These are phyloP conservation scores for Spilogale gracilis DNA, from an alignment of 2,113 vertebrate species.

Conservation along the genomic window DNA sequence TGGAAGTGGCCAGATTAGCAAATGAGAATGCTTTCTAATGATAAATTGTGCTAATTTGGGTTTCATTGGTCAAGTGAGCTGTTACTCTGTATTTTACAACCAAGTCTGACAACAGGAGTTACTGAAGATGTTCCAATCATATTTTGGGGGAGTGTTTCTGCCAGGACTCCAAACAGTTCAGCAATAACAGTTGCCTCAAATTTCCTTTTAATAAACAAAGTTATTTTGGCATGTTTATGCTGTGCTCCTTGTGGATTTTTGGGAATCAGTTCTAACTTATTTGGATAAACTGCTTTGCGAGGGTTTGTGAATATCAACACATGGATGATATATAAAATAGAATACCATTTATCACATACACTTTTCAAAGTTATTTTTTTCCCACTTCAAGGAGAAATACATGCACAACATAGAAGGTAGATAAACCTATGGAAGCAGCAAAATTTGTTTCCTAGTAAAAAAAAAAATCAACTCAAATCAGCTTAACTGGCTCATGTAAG, in stretches of 20 bases:
- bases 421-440: constrained; percentile 20
- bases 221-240: constrained; percentile 69
- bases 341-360: background rate
- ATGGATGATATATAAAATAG: background rate
- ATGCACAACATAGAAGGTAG: background rate
- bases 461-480: constrained; percentile 38
- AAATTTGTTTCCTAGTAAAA: constrained; percentile 23
- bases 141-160: constrained; percentile 59
- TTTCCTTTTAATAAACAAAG: constrained; percentile 77
- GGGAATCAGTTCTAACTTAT: constrained; percentile 59
- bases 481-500: background rate
- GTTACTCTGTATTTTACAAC: constrained; percentile 70
- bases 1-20: constrained; percentile 73
- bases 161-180: constrained; percentile 68
- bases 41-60: constrained; percentile 80
- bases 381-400: background rate
- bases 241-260: constrained; percentile 68
- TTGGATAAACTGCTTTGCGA: constrained; percentile 50
- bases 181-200: constrained; percentile 70
- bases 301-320: constrained; percentile 12
- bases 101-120: constrained; percentile 64
- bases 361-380: constrained; percentile 16
- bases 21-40: constrained; percentile 74
- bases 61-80: constrained; percentile 77
- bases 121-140: constrained; percentile 66